Conservation (phyloP, 2,797 vertebrate genomes). For the Phaenicophaeus curvirostris region DNA sequence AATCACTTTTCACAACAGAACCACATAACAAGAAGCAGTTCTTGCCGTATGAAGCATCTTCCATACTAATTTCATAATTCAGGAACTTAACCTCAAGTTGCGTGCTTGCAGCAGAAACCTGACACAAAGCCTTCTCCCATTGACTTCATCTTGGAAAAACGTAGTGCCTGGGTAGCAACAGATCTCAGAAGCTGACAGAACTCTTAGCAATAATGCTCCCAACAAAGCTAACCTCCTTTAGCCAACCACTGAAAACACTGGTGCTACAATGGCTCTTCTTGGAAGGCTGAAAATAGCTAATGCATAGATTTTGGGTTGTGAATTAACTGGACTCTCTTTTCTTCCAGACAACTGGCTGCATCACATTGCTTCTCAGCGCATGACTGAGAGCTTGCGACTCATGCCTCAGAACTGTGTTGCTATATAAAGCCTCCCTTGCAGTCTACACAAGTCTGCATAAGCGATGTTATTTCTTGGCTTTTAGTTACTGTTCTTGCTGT, state of each 20-base stretch:
- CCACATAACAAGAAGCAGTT: neutral
- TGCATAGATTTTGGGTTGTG: neutral
- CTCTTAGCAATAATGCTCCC: neutral
- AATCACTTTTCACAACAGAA: neutral
- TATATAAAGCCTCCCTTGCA: neutral
- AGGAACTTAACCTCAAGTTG: neutral
- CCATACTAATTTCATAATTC: neutral
- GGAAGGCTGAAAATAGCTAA: neutral
- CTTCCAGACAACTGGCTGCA: neutral
- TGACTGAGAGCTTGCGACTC: neutral
- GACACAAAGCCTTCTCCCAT: neutral
- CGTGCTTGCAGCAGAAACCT: neutral
- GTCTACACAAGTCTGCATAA: neutral
- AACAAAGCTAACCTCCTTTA: neutral
- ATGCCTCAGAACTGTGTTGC: neutral
- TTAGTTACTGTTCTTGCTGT: neutral
- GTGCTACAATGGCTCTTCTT: neutral
- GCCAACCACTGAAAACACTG: neutral
- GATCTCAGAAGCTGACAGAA: neutral
- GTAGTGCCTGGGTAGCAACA: neutral
- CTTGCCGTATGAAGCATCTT: neutral
- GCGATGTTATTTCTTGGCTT: neutral
- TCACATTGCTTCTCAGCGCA: neutral
- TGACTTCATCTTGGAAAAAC: neutral
- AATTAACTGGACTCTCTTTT: neutral